These are phyloP conservation scores for Uropetala carovei DNA, from an alignment of 2,888 invertebrate species.

Conservation along the genomic window DNA sequence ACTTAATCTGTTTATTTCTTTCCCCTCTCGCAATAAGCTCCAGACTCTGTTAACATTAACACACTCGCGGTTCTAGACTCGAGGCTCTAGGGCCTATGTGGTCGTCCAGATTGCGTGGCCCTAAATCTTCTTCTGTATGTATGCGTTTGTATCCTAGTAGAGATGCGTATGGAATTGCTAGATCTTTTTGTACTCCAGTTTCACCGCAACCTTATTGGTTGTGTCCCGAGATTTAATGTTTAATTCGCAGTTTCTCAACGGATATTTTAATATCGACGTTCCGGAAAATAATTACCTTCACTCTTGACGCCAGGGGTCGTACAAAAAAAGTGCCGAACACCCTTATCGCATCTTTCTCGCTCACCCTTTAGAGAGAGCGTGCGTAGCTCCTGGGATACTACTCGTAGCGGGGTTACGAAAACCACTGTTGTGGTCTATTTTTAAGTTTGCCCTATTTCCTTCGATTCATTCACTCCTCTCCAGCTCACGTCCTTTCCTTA, in stretches of 20 bases:
- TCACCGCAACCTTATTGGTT: not conserved
- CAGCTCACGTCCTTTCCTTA: not conserved
- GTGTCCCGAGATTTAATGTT: not conserved
- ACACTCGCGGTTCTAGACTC: no score
- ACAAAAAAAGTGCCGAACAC: not conserved
- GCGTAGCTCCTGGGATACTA: not conserved
- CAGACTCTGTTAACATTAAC: no score
- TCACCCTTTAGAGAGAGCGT: not conserved
- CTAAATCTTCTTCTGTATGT: no score
- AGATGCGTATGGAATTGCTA: no score
- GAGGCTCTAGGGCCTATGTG: no score
- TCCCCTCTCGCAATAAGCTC: no score
- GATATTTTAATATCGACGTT: no score
- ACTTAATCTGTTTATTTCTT: no score
- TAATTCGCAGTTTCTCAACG: not conserved
- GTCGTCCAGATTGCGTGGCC: no score
- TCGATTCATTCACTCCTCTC: constrained; percentile 8
- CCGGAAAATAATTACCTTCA: no score
- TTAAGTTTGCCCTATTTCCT: not conserved
- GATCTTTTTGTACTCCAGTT: no score
- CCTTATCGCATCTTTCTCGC: not conserved
- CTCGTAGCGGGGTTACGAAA: not conserved
- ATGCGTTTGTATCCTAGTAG: no score
- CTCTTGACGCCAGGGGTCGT: not conserved
- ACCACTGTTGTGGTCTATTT: not conserved